phyloP scores from a whole-genome alignment of 2,888 invertebrate species.

The Parnassius apollo region DNA sequence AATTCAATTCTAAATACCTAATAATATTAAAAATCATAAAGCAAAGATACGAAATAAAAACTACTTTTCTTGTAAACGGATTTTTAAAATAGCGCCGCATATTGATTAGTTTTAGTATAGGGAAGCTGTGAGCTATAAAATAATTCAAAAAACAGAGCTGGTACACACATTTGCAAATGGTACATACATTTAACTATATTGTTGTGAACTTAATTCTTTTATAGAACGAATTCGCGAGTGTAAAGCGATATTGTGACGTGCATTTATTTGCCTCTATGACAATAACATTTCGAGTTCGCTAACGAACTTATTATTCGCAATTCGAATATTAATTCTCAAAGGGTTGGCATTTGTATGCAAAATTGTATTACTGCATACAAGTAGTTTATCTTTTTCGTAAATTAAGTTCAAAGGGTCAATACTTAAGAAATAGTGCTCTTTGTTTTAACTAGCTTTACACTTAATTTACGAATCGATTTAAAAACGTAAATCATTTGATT shows the following conservation, averaged over 20 bases:
- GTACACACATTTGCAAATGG: slow-evolving; percentile 1
- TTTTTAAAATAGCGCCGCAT: slow-evolving; percentile 11
- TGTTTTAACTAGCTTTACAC: too few relatives aligned
- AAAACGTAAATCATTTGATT: too few relatives aligned
- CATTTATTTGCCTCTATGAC: slow-evolving; percentile 47
- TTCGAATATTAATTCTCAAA: slow-evolving; percentile 45
- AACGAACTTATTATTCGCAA: slow-evolving; percentile 63
- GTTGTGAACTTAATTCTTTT: slow-evolving; percentile 9
- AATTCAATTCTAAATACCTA: too few relatives aligned
- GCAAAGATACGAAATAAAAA: too few relatives aligned
- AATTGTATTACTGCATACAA: slow-evolving; percentile 15
- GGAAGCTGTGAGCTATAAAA: slow-evolving; percentile 15
- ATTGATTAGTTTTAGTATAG: slow-evolving; percentile 20
- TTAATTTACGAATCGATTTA: too few relatives aligned
- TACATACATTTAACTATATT: not conserved
- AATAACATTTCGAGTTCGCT: slow-evolving; percentile 53
- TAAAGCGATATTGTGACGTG: slow-evolving; percentile 50
- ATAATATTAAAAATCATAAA: too few relatives aligned
- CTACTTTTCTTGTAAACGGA: too few relatives aligned
- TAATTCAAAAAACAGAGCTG: slow-evolving; percentile 22
- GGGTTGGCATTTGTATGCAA: slow-evolving; percentile 27
- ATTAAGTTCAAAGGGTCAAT: slow-evolving; percentile 16
- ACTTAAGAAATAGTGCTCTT: too few relatives aligned
- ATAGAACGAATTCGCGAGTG: slow-evolving; percentile 40
- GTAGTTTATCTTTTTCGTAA: slow-evolving; percentile 20